A percentile compares a stretch with the other conserved stretches of the same genome.
Conservation (phyloP, 2,113 vertebrate genomes). For the Alethe diademata region DNA sequence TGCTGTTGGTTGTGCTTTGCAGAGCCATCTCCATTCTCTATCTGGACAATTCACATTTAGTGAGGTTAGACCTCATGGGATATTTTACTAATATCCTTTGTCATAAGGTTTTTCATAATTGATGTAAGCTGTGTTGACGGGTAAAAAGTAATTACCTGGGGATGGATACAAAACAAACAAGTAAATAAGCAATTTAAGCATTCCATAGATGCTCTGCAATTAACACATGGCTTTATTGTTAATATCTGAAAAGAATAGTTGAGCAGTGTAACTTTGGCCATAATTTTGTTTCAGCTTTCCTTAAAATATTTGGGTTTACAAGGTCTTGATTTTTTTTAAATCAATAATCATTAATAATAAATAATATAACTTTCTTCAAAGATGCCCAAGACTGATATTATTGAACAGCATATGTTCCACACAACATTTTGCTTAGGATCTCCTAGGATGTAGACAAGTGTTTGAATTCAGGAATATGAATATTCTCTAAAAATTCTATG, state of each 20-base stretch:
- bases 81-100: background rate
- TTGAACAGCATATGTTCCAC: background rate
- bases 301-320: background rate
- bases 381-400: background rate
- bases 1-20: background rate
- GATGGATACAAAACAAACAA: background rate
- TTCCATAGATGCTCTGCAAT: background rate
- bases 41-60: background rate
- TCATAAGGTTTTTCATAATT: background rate
- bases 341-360: background rate
- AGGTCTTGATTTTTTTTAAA: background rate
- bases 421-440: background rate
- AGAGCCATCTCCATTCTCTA: background rate
- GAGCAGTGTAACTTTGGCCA: background rate
- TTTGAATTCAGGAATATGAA: background rate
- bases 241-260: background rate
- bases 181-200: background rate
- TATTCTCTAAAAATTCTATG: background rate
- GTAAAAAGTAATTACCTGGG: background rate
- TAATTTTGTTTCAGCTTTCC: background rate
- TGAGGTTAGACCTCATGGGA: background rate
- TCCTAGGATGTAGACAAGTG: background rate
- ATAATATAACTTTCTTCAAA: background rate
- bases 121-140: background rate
- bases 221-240: background rate